Conservation (phyloP, 2,888 invertebrate species). For the Cephalotes varians region DNA sequence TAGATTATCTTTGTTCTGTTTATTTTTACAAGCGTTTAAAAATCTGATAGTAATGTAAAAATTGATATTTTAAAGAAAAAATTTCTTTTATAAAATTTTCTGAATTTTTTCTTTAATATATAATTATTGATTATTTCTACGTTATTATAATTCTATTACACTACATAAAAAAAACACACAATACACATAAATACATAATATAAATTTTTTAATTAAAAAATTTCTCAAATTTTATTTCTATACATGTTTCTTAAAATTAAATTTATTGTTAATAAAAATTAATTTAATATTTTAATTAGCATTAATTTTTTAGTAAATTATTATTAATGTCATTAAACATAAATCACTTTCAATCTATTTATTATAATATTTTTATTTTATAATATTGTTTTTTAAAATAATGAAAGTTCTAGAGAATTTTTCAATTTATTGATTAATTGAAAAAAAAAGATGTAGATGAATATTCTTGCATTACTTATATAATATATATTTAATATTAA, state of each 20-base stretch:
- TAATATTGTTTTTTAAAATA: background rate
- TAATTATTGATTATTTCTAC: background rate
- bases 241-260: background rate
- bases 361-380: no score
- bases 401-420: background rate
- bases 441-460: background rate
- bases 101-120: background rate
- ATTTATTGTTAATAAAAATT: background rate
- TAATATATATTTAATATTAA: background rate
- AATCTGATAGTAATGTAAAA: background rate
- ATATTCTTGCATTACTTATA: background rate
- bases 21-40: background rate
- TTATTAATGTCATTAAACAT: background rate
- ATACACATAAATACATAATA: background rate
- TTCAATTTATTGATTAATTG: background rate
- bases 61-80: background rate
- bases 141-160: background rate
- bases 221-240: background rate
- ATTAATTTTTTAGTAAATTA: background rate
- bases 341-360: background rate
- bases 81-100: background rate
- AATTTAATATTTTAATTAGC: background rate
- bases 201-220: background rate
- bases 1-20: conserved; percentile 10
- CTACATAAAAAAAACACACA: background rate